These are phyloP conservation scores for Podiceps cristatus DNA, from an alignment of 2,113 vertebrate species.

Conservation along the genomic window DNA sequence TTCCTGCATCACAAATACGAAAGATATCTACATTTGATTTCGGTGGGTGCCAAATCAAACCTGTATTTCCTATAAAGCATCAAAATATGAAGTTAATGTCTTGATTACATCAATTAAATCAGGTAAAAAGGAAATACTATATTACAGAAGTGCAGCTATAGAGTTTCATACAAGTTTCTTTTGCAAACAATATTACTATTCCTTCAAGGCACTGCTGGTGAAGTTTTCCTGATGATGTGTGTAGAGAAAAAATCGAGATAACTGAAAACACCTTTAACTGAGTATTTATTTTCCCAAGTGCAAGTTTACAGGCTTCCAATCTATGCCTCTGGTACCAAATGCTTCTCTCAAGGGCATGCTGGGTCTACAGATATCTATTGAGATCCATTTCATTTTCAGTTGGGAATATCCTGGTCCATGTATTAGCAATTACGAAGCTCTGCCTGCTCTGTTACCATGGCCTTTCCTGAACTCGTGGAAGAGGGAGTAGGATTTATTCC, in stretches of 20 bases:
- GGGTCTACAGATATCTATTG: not conserved
- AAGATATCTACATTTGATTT: not conserved
- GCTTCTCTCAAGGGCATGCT: not conserved
- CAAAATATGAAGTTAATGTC: not conserved
- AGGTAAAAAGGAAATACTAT: not conserved
- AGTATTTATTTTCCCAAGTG: not conserved
- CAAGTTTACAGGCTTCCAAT: not conserved
- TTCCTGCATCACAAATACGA: fast-evolving
- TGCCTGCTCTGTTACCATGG: not conserved
- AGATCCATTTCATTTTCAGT: not conserved
- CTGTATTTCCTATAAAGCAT: not conserved
- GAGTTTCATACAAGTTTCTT: not conserved
- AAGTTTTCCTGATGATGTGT: not conserved
- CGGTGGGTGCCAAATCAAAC: not conserved
- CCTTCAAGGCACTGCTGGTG: not conserved
- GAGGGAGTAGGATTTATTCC: not conserved
- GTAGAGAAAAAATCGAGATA: not conserved
- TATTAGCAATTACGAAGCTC: not conserved
- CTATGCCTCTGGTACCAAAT: not conserved
- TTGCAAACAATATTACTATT: not conserved
- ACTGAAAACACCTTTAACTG: not conserved
- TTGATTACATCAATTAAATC: not conserved
- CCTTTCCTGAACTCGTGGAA: not conserved
- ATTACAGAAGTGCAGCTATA: not conserved
- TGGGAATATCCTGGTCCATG: not conserved